These are phyloP conservation scores for Siderastrea siderea DNA, from an alignment of 92 coral and sea anemone genomes.

Conservation along the genomic window DNA sequence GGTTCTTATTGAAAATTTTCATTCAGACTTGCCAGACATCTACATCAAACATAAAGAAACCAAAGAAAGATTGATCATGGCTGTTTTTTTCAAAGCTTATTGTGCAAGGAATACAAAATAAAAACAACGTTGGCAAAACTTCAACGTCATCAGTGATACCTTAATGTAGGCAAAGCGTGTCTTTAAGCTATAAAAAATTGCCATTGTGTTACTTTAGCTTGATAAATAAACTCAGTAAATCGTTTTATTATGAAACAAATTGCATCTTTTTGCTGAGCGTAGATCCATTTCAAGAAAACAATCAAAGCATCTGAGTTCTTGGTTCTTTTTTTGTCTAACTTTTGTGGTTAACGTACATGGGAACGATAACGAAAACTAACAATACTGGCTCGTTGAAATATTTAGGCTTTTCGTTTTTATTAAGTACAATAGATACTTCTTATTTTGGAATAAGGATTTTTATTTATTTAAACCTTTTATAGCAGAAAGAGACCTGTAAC, in stretches of 20 bases:
- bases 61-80: too few species aligned
- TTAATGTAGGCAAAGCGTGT: neutral
- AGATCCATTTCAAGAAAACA: neutral
- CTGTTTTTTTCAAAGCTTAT: neutral
- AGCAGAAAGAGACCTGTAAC: neutral
- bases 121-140: neutral
- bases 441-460: neutral
- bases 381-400: neutral
- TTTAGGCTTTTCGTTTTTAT: neutral
- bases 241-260: conserved; percentile 15
- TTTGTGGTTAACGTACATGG: neutral
- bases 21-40: conserved; percentile 2
- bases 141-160: neutral
- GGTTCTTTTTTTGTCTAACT: neutral
- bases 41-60: neutral
- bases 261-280: neutral
- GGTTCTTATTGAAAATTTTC: conserved; percentile 12
- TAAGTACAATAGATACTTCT: neutral
- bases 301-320: neutral
- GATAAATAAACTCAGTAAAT: neutral
- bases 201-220: conserved; percentile 18
- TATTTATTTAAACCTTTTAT: too few species aligned
- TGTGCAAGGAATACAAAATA: neutral
- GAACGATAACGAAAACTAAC: neutral
- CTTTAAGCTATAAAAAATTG: neutral